phyloP scores from a whole-genome alignment of 2,888 invertebrate species.

The Mechanitis mazaeus region DNA sequence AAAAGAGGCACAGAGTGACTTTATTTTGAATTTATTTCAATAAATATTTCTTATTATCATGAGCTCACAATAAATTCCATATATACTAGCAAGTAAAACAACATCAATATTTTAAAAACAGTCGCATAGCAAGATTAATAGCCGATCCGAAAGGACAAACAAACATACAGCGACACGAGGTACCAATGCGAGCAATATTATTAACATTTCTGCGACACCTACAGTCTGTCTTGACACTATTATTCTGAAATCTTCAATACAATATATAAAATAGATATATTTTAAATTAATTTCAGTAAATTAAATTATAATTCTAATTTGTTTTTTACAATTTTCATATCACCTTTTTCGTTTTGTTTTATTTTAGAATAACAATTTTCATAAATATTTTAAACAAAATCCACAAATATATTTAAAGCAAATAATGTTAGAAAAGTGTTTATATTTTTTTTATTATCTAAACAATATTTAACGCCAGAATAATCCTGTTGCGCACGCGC shows the following conservation, averaged over 20 bases:
- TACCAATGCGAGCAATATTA: conserved; percentile 65
- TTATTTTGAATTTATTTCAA: too few species aligned
- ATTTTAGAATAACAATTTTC: background rate
- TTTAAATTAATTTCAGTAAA: background rate
- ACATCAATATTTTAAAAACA: conserved; percentile 34
- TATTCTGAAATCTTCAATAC: conserved; percentile 43
- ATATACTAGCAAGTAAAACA: conserved; percentile 17
- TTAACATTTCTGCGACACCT: conserved; percentile 67
- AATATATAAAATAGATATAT: background rate
- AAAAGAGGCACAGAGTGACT: too few species aligned
- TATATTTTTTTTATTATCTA: too few species aligned
- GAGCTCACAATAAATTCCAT: background rate
- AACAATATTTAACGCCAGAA: too few species aligned
- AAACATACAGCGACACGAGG: conserved; percentile 63
- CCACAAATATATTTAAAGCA: background rate
- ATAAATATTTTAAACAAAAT: background rate
- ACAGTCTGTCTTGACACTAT: conserved; percentile 43
- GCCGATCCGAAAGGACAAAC: conserved; percentile 56
- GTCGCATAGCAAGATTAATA: conserved; percentile 56
- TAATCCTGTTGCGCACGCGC: conserved; percentile 35
- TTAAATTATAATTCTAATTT: background rate
- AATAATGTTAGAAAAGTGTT: background rate
- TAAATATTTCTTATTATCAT: background rate
- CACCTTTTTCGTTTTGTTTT: too few species aligned
- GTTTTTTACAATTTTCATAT: too few species aligned